A percentile compares a stretch with the other conserved stretches of the same genome.
Conservation (phyloP, 2,797 vertebrate species). For the Onychomys arenicola region DNA sequence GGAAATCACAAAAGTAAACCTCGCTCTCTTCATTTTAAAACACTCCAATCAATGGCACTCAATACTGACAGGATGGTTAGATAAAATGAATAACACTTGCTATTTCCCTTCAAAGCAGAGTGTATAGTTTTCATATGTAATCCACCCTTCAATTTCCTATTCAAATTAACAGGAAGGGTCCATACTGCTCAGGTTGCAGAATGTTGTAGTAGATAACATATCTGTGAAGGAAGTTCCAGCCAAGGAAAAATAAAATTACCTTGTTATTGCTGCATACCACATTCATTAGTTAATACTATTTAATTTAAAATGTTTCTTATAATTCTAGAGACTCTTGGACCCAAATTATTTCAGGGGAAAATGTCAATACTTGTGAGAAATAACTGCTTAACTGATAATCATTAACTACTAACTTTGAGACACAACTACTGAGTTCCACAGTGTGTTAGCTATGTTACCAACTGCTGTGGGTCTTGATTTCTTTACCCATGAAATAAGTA, state of each 20-base stretch:
- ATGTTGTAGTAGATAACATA: not conserved
- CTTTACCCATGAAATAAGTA: not conserved
- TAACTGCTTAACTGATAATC: not conserved
- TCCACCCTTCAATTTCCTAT: not conserved
- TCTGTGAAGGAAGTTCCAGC: constrained; percentile 28
- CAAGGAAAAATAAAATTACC: not conserved
- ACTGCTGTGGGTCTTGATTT: not conserved
- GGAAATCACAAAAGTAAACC: not conserved
- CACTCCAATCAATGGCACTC: not conserved
- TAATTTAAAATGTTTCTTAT: not conserved
- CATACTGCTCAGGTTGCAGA: not conserved
- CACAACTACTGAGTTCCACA: not conserved
- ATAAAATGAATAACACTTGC: not conserved
- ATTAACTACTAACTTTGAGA: not conserved
- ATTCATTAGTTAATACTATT: not conserved
- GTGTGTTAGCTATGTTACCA: not conserved
- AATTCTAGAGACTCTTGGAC: not conserved
- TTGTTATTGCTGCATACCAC: not conserved
- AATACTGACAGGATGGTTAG: not conserved
- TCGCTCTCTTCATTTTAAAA: not conserved
- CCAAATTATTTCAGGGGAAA: not conserved
- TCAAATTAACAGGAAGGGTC: not conserved
- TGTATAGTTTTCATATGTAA: not conserved
- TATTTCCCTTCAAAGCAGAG: not conserved
- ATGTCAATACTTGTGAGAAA: not conserved